Evolutionary conservation across 2,888 invertebrate species (phyloP), one percentile per base, ranked within the genome.

Genomic region (Polyommatus icarus): DNA sequence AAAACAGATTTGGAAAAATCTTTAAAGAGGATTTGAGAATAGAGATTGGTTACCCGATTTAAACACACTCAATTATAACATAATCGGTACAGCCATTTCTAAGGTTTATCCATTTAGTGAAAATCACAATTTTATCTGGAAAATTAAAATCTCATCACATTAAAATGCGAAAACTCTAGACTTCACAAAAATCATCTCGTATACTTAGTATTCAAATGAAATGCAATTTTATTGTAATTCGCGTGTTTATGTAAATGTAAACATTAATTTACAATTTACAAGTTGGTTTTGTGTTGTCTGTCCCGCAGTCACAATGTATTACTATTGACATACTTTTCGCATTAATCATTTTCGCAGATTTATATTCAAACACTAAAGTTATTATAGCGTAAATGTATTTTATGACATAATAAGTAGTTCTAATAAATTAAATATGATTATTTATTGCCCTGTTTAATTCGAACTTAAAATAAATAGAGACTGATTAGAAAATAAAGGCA

Each of bases 181-280:
- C 20, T 5, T 32, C 54, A 54, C 24, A 75, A 46, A 75, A 75
- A 75, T 50, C 46, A 20, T 20, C 15, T 73, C 10, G 40, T 12
- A 75, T 6, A 75, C 24, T 75, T 75, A 29, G 75, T 75, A 75
- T 75, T 73, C 73, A 50, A 75, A 75, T 75, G 54, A 54, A 54
- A 75, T 75, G 75, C 75, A 75, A 54, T 75, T 75, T 75, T 75
- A 75, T 75, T 75, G 29, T 29, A 75, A 75, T 54, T 75, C 50
- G 50, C 54, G 75, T 50, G 75, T 54, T 75, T 50, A 75, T 75
- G 75, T 54, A 75, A 54, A 75, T 75, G 1, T 50, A 46, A 50
- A 75, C 54, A 54, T 75, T 54, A 50, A 75, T 75, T 54, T 75
- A 54, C 75, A 75, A 75, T 75, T 29, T 75, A 54, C 75, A 75